These are phyloP conservation scores for Xylocopa sonorina DNA, from an alignment of 1,140 invertebrate genomes.

Conservation along the genomic window DNA sequence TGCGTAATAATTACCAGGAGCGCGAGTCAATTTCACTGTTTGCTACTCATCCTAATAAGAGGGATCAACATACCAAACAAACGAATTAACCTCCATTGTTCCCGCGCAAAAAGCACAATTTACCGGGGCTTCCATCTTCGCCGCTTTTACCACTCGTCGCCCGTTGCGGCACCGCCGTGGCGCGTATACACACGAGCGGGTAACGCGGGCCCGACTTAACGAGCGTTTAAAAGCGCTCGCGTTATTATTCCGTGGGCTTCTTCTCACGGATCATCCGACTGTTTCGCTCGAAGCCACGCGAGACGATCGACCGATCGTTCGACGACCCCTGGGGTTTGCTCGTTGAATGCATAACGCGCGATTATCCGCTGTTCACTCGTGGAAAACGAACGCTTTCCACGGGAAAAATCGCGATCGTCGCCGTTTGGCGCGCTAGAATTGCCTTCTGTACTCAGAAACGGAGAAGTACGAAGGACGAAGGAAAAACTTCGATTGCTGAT, in stretches of 20 bases:
- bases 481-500: too few relatives aligned
- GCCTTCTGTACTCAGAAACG: too few relatives aligned
- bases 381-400: background rate
- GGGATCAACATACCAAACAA: constrained; percentile 2
- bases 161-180: background rate
- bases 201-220: background rate
- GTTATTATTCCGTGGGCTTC: background rate
- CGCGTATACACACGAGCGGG: background rate
- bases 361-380: background rate
- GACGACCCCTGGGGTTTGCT: constrained; percentile 17
- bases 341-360: background rate
- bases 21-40: constrained; percentile 10
- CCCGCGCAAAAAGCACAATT: background rate
- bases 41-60: background rate
- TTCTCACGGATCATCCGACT: constrained; percentile 35
- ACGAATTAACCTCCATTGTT: constrained; percentile 43
- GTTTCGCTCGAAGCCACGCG: background rate
- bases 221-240: constrained; percentile 13
- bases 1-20: constrained; percentile 19
- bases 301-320: constrained; percentile 16
- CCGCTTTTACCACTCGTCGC: background rate
- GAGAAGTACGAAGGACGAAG: too few relatives aligned
- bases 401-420: background rate
- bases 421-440: background rate
- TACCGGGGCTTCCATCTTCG: background rate